Evolutionary conservation across 2,888 invertebrate genomes (phyloP), one percentile per base, ranked within the genome.

Genomic region (Tetropium fuscum): DNA sequence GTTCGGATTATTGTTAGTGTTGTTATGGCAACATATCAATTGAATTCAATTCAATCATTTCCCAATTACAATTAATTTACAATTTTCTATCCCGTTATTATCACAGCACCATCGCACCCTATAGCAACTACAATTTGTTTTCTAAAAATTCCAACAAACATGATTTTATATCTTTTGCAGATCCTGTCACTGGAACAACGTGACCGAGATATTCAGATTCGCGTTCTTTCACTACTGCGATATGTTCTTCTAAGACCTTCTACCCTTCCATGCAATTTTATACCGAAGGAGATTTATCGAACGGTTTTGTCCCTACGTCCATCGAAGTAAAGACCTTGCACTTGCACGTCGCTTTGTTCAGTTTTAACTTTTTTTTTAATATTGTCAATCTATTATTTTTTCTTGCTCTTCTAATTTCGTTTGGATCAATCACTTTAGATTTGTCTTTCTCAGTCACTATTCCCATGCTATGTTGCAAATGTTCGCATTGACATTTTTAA

Each of bases 181-280:
- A 43, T 43, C 44, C 44, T 5, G 44, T 43, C 2, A 43, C 44
- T 43, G 44, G 20, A 38, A 13, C 8, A 38, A 38, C 38, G 11
- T 43, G 44, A 43, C 44, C 44, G 2, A 43, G 8, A 43, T 22
- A 43, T 30, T 43, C n/a, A 43, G 44, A 43, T 2, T n/a, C 20
- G 44, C 19, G 44, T n/a, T 43, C 44, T 4, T 43, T 43, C 2
- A 43, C 44, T 7, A 43, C 44, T 18, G 22, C 44, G n/a, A 43
- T 22, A 43, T 43, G 19, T n/a, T 43, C 44, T 43, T 27, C 27
- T 27, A 27, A 7, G 27, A 27, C n/a, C n/a, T n/a, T n/a, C n/a
- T n/a, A 27, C 7, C n/a, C 27, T 27, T 27, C 27, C n/a, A 27
- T 27, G 27, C 7, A 27, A 27, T 7, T 27, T 27, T 3, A 2